Evolutionary conservation across 2,113 vertebrate species (phyloP), one percentile per base, ranked within the genome.

Genomic region (Paramisgurnus dabryanus): DNA sequence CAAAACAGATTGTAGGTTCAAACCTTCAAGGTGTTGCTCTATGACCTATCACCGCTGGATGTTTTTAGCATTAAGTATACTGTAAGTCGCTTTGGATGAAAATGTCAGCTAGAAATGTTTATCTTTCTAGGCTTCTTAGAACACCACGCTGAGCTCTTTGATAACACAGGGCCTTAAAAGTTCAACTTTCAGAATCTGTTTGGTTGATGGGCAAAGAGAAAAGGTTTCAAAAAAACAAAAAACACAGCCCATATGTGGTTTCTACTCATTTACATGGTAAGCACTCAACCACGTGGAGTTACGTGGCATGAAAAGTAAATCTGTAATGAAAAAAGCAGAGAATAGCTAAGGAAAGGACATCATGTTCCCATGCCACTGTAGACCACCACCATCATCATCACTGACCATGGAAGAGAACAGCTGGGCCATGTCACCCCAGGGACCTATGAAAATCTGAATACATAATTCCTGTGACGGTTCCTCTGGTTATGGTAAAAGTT

Each of bases 381-480:
- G 47, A 40, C 34, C 34, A 22, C 9, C 64, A 66, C 12, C 57
- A 34, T 61, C 57, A 6, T 45, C 40, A 65, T 50, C 17, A 50
- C 5, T 66, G 18, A 18, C n/a, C 50, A 60, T 65, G 41, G 53
- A 68, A 17, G 50, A 58, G 43, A 78, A 73, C 79, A 81, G 79
- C 68, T 81, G 83, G 74, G 78, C 41, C 68, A 74, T 60, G 13
- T 81, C 79, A 77, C 53, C 65, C 39, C 43, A n/a, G 18, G 45
- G 55, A 8, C 66, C 55, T 47, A 11, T 34, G 66, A 66, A 18
- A 53, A 17, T 55, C 18, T 53, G 9, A 84, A 78, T 60, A 41
- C 58, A 63, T 47, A 0, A 47, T 75, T 75, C 47, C 18, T 47
- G 18, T 61, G 40, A 61, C 18, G 4, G 41, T 45, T 75, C 27